A percentile compares a stretch with the other conserved stretches of the same genome.
phyloP scores from a whole-genome alignment of 1,140 invertebrate species.

The Drosophila truncata region DNA sequence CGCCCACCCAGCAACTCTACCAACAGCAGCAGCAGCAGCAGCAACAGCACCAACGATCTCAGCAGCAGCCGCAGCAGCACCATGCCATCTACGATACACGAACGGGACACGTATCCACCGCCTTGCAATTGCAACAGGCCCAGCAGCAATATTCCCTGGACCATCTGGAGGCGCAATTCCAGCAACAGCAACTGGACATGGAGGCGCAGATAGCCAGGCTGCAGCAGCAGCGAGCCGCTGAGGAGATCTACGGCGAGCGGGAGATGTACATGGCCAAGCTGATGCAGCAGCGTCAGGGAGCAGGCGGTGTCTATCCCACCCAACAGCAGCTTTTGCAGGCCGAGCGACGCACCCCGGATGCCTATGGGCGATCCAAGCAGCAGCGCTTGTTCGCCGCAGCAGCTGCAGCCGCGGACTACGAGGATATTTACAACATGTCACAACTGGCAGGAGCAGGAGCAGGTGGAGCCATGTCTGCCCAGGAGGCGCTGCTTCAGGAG shows the following conservation, averaged over 20 bases:
- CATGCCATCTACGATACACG: constrained; percentile 83
- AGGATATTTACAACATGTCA: constrained; percentile 90
- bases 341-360: constrained; percentile 92
- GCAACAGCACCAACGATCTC: constrained; percentile 65
- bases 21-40: constrained; percentile 71
- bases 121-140: constrained; percentile 71
- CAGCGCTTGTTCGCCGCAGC: constrained; percentile 84
- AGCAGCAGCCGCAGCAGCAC: constrained; percentile 75
- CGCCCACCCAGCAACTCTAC: constrained; percentile 84
- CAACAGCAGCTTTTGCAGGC: constrained; percentile 62
- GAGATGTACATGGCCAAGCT: constrained; percentile 83
- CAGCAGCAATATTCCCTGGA: constrained; percentile 79
- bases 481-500: constrained; percentile 77
- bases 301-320: constrained; percentile 46
- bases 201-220: constrained; percentile 78
- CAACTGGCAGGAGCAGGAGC: constrained; percentile 48
- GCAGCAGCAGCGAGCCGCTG: constrained; percentile 73
- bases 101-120: constrained; percentile 78
- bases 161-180: constrained; percentile 78
- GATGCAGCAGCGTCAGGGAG: constrained; percentile 69
- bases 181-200: constrained; percentile 79
- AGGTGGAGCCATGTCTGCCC: constrained; percentile 51
- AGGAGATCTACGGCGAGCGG: constrained; percentile 81
- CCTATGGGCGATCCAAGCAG: constrained; percentile 90
- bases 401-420: constrained; percentile 88